Conservation (phyloP, 1,140 invertebrate genomes). For the Campoletis sonorensis region DNA sequence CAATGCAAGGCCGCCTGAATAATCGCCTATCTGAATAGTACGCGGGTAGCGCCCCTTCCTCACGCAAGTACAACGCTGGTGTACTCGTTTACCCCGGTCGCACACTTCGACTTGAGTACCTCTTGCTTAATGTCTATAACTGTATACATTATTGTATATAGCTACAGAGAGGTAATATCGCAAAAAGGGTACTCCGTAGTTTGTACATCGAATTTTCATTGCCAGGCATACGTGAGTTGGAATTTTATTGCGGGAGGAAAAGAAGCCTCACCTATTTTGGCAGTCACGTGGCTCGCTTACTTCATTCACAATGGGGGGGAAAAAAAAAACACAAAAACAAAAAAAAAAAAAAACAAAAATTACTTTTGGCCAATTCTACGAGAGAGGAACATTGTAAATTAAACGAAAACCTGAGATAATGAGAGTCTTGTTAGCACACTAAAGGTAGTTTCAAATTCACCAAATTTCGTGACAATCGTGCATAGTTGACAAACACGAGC, state of each 20-base stretch:
- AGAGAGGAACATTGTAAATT: too few relatives aligned
- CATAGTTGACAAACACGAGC: too few relatives aligned
- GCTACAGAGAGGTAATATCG: background rate
- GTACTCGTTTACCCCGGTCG: slow-evolving; percentile 5
- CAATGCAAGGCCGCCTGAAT: slow-evolving; percentile 57
- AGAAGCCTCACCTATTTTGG: background rate
- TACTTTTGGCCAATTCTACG: too few relatives aligned
- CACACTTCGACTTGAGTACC: background rate
- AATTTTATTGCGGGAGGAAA: slow-evolving; percentile 31
- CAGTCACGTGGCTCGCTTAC: background rate
- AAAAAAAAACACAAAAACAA: too few relatives aligned
- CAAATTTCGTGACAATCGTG: too few relatives aligned
- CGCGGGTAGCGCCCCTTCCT: background rate
- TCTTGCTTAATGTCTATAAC: background rate
- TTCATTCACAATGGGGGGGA: background rate
- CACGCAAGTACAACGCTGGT: slow-evolving; percentile 6
- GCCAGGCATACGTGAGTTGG: slow-evolving; percentile 27
- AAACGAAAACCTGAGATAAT: too few relatives aligned
- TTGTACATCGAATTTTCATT: slow-evolving; percentile 44
- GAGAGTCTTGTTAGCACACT: too few relatives aligned
- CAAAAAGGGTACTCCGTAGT: background rate
- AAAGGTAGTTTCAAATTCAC: too few relatives aligned
- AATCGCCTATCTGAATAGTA: slow-evolving; percentile 48
- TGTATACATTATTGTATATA: background rate
- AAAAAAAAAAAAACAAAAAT: background rate